These are phyloP conservation scores for Biston stratarius DNA, from an alignment of 2,888 invertebrate genomes.

Conservation along the genomic window DNA sequence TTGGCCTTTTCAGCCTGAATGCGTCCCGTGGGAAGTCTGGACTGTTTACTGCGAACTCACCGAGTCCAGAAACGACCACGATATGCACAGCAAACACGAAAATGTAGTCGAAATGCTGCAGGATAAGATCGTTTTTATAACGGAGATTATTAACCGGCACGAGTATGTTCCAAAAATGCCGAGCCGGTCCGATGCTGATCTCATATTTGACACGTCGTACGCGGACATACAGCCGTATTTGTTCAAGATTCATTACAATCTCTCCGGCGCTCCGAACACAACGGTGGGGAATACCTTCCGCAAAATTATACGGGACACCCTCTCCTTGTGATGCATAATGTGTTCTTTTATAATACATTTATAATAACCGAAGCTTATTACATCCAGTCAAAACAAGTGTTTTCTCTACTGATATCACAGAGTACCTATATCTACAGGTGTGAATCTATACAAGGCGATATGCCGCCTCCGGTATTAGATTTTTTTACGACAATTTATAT, in stretches of 20 bases:
- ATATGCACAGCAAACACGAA: constrained; percentile 94
- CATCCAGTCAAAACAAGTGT: constrained; percentile 16
- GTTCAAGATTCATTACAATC: constrained; percentile 95
- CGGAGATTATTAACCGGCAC: constrained; percentile 97
- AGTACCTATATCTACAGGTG: neutral
- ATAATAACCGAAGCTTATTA: constrained; percentile 13
- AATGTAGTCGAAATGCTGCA: constrained; percentile 94
- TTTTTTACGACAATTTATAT: constrained; percentile 21
- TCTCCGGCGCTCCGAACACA: constrained; percentile 91
- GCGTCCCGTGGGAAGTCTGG: constrained; percentile 99
- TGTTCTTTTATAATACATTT: constrained; percentile 37
- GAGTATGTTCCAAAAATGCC: constrained; percentile 99
- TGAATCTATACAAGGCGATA: constrained; percentile 1
- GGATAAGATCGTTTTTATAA: constrained; percentile 97
- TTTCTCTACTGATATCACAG: neutral
- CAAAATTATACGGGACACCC: constrained; percentile 95
- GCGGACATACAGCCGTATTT: constrained; percentile 98
- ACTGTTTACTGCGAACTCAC: constrained; percentile 96
- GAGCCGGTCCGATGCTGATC: constrained; percentile 95
- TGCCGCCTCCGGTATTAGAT: constrained; percentile 20
- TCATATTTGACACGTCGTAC: constrained; percentile 97
- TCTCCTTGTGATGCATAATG: constrained; percentile 88
- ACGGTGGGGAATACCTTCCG: constrained; percentile 96
- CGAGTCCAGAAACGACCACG: constrained; percentile 94
- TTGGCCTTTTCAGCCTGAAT: constrained; percentile 96